A percentile compares a stretch with the other conserved stretches of the same genome.
These are phyloP conservation scores for Oreocharis arfaki DNA, from an alignment of 2,113 vertebrate genomes.

Conservation along the genomic window DNA sequence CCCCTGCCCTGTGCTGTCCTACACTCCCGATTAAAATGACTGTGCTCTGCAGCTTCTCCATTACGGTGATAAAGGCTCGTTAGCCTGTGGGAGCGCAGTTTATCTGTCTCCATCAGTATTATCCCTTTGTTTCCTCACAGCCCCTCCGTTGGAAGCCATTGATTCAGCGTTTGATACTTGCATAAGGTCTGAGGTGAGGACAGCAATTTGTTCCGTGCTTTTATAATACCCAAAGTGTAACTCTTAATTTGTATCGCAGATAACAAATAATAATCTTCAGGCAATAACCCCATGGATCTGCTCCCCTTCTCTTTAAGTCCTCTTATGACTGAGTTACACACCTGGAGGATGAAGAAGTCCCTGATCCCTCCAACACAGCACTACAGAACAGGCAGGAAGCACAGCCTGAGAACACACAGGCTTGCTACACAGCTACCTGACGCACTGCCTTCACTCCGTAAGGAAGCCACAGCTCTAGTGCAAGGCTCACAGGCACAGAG, in stretches of 20 bases:
- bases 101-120: slow-evolving; percentile 1
- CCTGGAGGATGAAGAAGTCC: neutral
- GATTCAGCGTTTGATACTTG: neutral
- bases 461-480: neutral
- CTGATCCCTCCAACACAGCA: neutral
- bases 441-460: neutral
- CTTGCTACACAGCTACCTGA: neutral
- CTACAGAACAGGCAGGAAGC: neutral
- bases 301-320: neutral
- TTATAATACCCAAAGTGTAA: neutral
- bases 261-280: neutral
- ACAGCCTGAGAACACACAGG: neutral
- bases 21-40: neutral
- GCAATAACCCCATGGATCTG: neutral
- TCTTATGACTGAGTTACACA: neutral
- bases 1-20: neutral
- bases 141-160: neutral
- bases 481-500: neutral
- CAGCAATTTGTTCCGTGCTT: neutral
- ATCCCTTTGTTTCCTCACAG: neutral
- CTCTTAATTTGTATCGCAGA: neutral
- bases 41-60: neutral
- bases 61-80: neutral
- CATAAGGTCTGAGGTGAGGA: neutral
- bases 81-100: neutral